Evolutionary conservation across 2,113 vertebrate species (phyloP).

Genomic region (Andinoacara biseriatus): DNA sequence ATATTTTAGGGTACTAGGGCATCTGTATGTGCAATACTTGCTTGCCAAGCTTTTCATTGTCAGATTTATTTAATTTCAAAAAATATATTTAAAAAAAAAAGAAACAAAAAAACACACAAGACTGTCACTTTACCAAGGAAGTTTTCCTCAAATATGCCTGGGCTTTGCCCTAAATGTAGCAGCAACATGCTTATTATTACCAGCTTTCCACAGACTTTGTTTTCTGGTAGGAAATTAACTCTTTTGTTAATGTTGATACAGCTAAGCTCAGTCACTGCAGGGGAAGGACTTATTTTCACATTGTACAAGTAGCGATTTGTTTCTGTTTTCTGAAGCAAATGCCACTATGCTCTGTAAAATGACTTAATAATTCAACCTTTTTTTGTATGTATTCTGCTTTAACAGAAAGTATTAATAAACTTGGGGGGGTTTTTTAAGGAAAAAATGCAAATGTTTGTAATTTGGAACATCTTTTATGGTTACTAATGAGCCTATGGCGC

Average conservation of each 20-base stretch:
- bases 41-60: slow-evolving; percentile 82
- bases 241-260: slow-evolving; percentile 89
- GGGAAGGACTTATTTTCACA: slow-evolving; percentile 84
- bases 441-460: background rate
- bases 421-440: slow-evolving; percentile 49
- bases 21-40: slow-evolving; percentile 92
- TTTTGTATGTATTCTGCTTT: slow-evolving; percentile 83
- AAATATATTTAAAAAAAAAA: slow-evolving; percentile 44
- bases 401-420: slow-evolving; percentile 82
- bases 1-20: slow-evolving; percentile 80
- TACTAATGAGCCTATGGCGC: background rate
- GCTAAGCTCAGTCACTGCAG: slow-evolving; percentile 86
- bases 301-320: slow-evolving; percentile 88
- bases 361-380: slow-evolving; percentile 79
- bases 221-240: slow-evolving; percentile 67
- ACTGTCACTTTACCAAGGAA: slow-evolving; percentile 96
- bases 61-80: slow-evolving; percentile 69
- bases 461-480: background rate
- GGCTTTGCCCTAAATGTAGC: slow-evolving; percentile 96
- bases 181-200: slow-evolving; percentile 85
- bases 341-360: slow-evolving; percentile 86
- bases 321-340: slow-evolving; percentile 96
- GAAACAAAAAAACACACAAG: slow-evolving; percentile 50
- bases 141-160: slow-evolving; percentile 85
- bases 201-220: slow-evolving; percentile 92